Conservation (phyloP, 2,113 vertebrate species). For the Pomatorhinus ruficollis region DNA sequence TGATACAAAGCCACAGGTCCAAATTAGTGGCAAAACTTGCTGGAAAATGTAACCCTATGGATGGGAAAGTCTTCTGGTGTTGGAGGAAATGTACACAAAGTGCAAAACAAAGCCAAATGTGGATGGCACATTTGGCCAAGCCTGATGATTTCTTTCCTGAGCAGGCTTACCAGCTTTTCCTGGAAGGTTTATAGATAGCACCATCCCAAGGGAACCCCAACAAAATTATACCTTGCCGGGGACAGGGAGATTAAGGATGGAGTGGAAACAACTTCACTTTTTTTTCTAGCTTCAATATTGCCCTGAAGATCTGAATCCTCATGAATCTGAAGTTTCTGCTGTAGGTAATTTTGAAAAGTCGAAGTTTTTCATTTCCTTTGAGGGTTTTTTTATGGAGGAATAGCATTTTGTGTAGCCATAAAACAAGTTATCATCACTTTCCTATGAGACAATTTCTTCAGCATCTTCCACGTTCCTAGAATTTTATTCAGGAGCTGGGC, state of each 20-base stretch:
- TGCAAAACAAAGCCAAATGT: constrained; percentile 50
- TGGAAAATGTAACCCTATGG: constrained; percentile 31
- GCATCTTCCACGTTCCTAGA: neutral
- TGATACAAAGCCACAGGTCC: constrained; percentile 11
- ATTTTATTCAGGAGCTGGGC: neutral
- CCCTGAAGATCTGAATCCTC: neutral
- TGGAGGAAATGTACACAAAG: constrained; percentile 26
- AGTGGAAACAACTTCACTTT: neutral
- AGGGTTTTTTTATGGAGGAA: neutral
- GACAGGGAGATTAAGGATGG: neutral
- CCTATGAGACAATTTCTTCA: neutral
- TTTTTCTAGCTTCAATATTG: neutral
- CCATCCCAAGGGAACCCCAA: constrained; percentile 30
- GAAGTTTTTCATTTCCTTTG: neutral
- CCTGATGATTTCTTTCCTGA: constrained; percentile 37
- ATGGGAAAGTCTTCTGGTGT: neutral
- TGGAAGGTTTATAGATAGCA: constrained; percentile 55
- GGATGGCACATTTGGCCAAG: neutral
- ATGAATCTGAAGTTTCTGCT: neutral
- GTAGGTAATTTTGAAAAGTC: neutral
- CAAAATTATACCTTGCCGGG: constrained; percentile 16
- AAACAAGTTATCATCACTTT: neutral
- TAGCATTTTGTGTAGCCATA: neutral
- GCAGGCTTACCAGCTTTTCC: constrained; percentile 34
- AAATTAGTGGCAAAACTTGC: constrained; percentile 33